phyloP scores from a whole-genome alignment of 2,797 vertebrate species.

The Vireo griseus region DNA sequence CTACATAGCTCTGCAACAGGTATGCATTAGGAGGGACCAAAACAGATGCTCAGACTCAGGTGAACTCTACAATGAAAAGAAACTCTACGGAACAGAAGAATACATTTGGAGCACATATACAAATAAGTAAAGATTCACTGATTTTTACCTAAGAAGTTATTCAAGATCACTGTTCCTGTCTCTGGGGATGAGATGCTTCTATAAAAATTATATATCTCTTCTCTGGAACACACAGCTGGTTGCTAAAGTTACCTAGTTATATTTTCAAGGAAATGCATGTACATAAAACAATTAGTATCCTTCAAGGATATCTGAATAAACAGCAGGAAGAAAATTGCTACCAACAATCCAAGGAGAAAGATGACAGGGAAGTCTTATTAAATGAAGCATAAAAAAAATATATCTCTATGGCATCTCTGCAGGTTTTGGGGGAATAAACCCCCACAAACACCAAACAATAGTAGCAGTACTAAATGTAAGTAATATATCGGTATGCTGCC shows the following conservation, averaged over 20 bases:
- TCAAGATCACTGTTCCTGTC: background rate
- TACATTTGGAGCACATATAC: fast-evolving
- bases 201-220: background rate
- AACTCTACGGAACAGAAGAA: background rate
- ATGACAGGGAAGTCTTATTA: background rate
- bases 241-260: background rate
- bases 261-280: background rate
- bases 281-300: background rate
- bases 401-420: background rate
- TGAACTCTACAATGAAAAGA: background rate
- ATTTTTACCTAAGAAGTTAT: background rate
- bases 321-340: background rate
- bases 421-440: background rate
- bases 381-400: background rate
- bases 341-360: background rate
- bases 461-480: background rate
- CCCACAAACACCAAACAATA: background rate
- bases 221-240: background rate
- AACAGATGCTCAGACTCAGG: background rate
- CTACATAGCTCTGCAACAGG: background rate
- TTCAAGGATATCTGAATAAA: background rate
- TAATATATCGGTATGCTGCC: background rate
- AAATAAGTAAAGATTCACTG: background rate
- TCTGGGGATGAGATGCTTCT: background rate
- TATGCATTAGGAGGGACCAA: background rate